A percentile compares a stretch with the other conserved stretches of the same genome.
Evolutionary conservation across 2,113 vertebrate species (phyloP).

Genomic region (Cheirogaleus medius): DNA sequence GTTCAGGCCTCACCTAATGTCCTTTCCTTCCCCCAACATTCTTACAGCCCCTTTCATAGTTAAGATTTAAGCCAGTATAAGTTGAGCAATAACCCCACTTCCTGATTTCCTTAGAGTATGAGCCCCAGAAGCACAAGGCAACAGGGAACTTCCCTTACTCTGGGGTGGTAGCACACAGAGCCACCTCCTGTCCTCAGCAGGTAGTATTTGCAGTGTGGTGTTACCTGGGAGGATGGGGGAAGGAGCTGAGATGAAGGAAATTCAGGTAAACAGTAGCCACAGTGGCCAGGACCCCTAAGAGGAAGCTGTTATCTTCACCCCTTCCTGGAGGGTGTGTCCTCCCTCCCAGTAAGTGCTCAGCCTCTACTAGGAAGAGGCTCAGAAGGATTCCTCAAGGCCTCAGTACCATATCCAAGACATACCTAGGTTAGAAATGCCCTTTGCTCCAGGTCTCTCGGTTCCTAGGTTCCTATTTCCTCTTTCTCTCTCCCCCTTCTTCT

Average conservation of each 20-base stretch:
- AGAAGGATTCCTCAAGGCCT: neutral
- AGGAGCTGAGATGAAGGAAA: constrained; percentile 16
- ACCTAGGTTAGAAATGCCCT: neutral
- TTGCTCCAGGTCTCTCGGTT: neutral
- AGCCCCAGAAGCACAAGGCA: neutral
- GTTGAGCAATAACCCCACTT: constrained; percentile 54
- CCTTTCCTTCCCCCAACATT: neutral
- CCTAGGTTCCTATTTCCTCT: neutral
- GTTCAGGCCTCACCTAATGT: neutral
- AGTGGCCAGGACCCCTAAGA: neutral
- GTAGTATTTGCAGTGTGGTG: constrained; percentile 22
- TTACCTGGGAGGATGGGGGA: neutral
- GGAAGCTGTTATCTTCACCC: neutral
- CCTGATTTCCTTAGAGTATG: neutral
- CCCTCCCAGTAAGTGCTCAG: neutral
- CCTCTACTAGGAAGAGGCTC: neutral
- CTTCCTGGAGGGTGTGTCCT: neutral
- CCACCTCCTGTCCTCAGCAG: neutral
- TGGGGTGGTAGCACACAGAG: neutral
- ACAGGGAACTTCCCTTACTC: neutral
- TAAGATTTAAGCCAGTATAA: neutral
- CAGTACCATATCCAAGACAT: neutral
- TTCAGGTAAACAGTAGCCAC: constrained; percentile 43
- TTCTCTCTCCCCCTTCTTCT: fast-evolving
- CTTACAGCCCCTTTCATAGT: neutral